Percentiles rank a stretch among this genome's conserved stretches.
Conservation (phyloP, 2,797 vertebrate genomes). For the Pelochelys cantorii region DNA sequence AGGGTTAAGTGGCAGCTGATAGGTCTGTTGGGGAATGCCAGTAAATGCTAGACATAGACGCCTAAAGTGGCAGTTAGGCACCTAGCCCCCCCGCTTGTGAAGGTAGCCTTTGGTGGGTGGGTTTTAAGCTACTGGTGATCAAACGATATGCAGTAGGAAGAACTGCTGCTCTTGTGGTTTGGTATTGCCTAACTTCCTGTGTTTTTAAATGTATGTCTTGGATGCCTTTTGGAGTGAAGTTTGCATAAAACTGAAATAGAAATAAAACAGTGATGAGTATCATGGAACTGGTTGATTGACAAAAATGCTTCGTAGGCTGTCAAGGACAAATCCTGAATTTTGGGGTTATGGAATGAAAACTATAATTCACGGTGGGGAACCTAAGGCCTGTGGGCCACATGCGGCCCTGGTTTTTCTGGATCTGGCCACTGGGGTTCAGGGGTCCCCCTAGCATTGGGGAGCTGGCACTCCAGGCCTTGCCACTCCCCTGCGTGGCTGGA, state of each 20-base stretch:
- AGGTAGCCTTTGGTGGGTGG: not conserved
- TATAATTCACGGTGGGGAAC: not conserved
- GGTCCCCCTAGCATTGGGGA: too few species aligned
- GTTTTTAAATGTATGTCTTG: accelerated
- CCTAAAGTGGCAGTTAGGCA: not conserved
- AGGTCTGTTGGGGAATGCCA: not conserved
- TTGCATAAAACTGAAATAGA: not conserved
- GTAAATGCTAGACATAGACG: not conserved
- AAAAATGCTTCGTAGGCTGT: not conserved
- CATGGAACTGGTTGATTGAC: not conserved
- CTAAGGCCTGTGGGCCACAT: too few species aligned
- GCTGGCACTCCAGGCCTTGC: too few species aligned
- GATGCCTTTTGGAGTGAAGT: not conserved
- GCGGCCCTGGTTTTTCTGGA: too few species aligned
- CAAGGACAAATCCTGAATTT: not conserved
- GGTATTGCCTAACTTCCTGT: not conserved
- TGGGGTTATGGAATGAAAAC: not conserved
- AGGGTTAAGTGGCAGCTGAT: not conserved
- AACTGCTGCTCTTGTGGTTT: not conserved
- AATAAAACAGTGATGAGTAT: not conserved
- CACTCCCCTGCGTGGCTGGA: too few species aligned
- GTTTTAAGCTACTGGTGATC: not conserved
- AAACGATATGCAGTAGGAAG: not conserved
- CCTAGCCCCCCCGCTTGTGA: not conserved
- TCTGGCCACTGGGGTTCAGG: too few species aligned